Evolutionary conservation across 2,888 invertebrate species (phyloP), one percentile per base, ranked within the genome.

Genomic region (Leptopterna dolabrata): DNA sequence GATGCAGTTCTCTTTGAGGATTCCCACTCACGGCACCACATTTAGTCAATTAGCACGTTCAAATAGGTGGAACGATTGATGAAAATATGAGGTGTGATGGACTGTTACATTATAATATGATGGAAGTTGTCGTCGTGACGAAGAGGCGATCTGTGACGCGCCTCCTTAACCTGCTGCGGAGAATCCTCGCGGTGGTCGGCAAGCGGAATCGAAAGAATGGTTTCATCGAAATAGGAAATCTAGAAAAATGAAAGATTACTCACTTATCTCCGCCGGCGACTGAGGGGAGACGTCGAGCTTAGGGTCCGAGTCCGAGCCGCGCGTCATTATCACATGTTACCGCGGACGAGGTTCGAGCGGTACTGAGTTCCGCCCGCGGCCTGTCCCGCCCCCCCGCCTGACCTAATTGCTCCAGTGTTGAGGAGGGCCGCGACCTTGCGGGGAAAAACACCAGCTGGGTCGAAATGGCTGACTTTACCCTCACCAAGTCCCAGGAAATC

Each of bases 321-420:
- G 83, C 63, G 83, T 83, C 83, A 83, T 83, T 83, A 41, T 70
- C 83, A 83, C 83, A 83, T 83, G 83, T 83, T 71, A 63, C 29
- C 70, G 71, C n/a, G 41, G 41, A 70, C 83, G 36, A 24, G 43
- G 36, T 29, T 71, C 9, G 63, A 29, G 51, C 81, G 51, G 70
- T 83, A 83, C 70, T 70, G 83, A 36, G 30, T 24, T 24, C 70
- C 27, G 1, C 70, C 70, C 70, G n/a, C 19, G 2, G 14, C 47
- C 47, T 16, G 47, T 7, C n/a, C 24, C 24, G 3, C 76, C 30
- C 36, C 9, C 14, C 0, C 16, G 16, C 36, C 27, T 81, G 81
- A 81, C 81, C 81, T 51, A 81, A 81, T 81, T 81, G 81, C 16
- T 30, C 51, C 16, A n/a, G 81, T 16, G 81, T 81, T 81, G 81